Evolutionary conservation across 2,797 vertebrate species (phyloP).

Genomic region (Tapera naevia): DNA sequence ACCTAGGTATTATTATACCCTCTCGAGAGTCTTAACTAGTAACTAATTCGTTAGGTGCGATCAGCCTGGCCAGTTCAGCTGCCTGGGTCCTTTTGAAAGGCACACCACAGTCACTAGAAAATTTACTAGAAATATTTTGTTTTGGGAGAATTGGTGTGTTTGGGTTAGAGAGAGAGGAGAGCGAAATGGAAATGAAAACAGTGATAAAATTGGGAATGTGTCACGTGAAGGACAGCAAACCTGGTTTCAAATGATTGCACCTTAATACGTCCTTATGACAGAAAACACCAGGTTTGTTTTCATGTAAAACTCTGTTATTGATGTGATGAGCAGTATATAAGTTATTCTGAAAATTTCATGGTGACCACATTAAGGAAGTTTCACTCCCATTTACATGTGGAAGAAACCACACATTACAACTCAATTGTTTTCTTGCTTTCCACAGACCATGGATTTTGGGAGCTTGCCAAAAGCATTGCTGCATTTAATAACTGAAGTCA

Average conservation of each 20-base stretch:
- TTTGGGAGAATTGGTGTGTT: background rate
- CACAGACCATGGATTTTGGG: constrained; percentile 77
- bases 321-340: background rate
- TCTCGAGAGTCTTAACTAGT: background rate
- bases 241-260: background rate
- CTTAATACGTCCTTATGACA: background rate
- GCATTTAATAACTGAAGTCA: constrained; percentile 92
- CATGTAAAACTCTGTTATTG: background rate
- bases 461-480: constrained; percentile 84
- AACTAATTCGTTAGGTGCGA: background rate
- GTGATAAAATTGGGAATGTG: background rate
- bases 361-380: constrained; percentile 53
- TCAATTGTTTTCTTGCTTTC: constrained; percentile 65
- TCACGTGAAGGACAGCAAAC: background rate
- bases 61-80: background rate
- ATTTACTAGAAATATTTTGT: background rate
- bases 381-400: constrained; percentile 50
- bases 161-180: background rate
- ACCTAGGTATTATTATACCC: background rate
- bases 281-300: background rate
- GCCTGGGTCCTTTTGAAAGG: background rate
- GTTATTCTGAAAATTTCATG: constrained; percentile 47
- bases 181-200: background rate
- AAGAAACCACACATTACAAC: constrained; percentile 68
- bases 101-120: background rate